Evolutionary conservation across 2,888 invertebrate genomes (phyloP), one percentile per base, ranked within the genome.

Genomic region (Baronia brevicornis): DNA sequence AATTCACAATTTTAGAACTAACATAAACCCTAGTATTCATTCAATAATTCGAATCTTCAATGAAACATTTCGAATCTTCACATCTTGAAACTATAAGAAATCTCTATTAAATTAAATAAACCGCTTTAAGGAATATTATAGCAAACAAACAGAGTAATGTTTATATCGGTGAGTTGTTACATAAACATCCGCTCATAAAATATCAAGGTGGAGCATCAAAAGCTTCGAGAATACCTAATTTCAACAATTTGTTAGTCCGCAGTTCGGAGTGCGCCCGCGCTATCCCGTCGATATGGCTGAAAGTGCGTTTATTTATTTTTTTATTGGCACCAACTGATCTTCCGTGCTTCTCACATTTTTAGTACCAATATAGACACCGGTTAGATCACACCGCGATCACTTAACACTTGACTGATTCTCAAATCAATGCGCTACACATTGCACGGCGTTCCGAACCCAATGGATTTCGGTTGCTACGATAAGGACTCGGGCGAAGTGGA

Each of bases 401-500:
- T 39, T 65, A 60, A 47, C 60, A 48, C 49, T 54, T 55, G 46
- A 54, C 62, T 61, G 62, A 60, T 60, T 36, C 34, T 36, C 23
- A 33, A 32, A 43, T 36, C 38, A 67, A 78, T 75, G 74, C 64
- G 58, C 55, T 54, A 54, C 39, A 55, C 51, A 55, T 50, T 55
- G 41, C 58, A 57, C 55, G 50, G 46, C 48, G 40, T 52, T 44
- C 52, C 50, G 36, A 52, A 53, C 61, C 64, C 58, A 70, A 89
- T 89, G 87, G 87, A 87, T 79, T 87, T 86, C 72, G 89, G 88
- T 61, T 87, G 87, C 73, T 77, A 84, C 66, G 86, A 88, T 74
- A 89, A 88, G 63, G 87, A 87, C 54, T 89, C 89, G 38, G 89
- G 89, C 51, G 89, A 89, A 68, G 80, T 88, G 77, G 90, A 90